phyloP scores from a whole-genome alignment of 2,113 vertebrate species.

The Rousettus leschenaultii region DNA sequence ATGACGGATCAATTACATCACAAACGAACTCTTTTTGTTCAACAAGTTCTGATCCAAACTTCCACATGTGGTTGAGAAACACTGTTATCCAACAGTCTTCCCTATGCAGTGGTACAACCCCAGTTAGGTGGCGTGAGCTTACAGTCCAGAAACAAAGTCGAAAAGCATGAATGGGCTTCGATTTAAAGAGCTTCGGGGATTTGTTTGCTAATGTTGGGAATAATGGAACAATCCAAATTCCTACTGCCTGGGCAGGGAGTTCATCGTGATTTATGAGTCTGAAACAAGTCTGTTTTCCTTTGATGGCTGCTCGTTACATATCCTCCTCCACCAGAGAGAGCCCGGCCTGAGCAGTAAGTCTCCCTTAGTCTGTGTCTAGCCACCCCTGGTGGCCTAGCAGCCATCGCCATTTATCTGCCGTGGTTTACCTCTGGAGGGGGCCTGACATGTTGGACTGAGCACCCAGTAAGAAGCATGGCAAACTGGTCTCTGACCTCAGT shows the following conservation, averaged over 20 bases:
- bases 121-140: neutral
- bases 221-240: neutral
- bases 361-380: neutral
- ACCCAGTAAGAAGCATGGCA: neutral
- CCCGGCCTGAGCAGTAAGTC: too few species aligned
- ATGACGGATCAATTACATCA: neutral
- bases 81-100: neutral
- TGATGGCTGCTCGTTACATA: neutral
- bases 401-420: neutral
- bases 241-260: neutral
- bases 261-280: neutral
- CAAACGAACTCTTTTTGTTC: neutral
- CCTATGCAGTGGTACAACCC: neutral
- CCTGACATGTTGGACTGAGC: accelerated
- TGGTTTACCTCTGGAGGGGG: neutral
- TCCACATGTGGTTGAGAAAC: neutral
- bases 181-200: neutral
- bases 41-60: neutral
- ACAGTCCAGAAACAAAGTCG: neutral
- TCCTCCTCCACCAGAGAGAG: too few species aligned
- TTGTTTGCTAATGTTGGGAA: neutral
- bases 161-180: neutral
- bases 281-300: neutral
- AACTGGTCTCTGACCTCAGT: neutral
- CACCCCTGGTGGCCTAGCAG: neutral